Percentiles rank a stretch among this genome's conserved stretches.
Conservation (phyloP, 35 echinoderm and acorn worm genomes). For the Ophiothrix spiculata region DNA sequence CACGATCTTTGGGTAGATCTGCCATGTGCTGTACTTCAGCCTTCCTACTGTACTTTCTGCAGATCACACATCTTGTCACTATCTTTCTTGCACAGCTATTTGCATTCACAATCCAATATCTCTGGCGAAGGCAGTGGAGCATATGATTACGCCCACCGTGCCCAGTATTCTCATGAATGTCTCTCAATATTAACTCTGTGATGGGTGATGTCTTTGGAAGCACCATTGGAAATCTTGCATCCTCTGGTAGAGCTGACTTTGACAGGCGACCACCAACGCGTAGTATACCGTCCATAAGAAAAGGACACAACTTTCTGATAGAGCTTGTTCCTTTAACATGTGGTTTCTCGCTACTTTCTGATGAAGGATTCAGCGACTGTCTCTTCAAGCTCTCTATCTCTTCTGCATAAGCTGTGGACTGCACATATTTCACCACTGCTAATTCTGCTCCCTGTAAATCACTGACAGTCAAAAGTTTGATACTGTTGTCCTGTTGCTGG, state of each 20-base stretch:
- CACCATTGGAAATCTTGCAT: conserved; percentile 35
- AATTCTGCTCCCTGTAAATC: neutral
- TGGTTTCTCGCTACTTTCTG: too few relatives aligned
- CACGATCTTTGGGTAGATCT: conserved; percentile 26
- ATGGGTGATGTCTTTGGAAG: conserved; percentile 29
- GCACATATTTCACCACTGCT: neutral
- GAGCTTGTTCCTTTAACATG: neutral
- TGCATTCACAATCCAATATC: conserved; percentile 8
- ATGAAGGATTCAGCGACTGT: too few relatives aligned
- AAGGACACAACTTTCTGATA: neutral
- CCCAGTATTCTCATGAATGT: conserved; percentile 17
- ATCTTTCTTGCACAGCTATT: neutral
- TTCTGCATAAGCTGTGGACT: neutral
- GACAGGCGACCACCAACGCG: neutral
- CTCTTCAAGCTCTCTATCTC: neutral
- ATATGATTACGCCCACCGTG: conserved; percentile 52
- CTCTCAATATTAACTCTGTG: conserved; percentile 26
- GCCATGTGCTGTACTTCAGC: conserved; percentile 33
- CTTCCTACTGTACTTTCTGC: neutral
- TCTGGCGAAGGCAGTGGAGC: conserved; percentile 18
- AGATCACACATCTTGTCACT: conserved; percentile 5
- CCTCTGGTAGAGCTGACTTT: neutral
- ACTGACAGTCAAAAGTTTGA: too few relatives aligned
- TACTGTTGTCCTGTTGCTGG: too few relatives aligned
- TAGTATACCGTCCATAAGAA: neutral